A percentile compares a stretch with the other conserved stretches of the same genome.
phyloP scores from a whole-genome alignment of 2,113 vertebrate species.

The Anolis carolinensis region DNA sequence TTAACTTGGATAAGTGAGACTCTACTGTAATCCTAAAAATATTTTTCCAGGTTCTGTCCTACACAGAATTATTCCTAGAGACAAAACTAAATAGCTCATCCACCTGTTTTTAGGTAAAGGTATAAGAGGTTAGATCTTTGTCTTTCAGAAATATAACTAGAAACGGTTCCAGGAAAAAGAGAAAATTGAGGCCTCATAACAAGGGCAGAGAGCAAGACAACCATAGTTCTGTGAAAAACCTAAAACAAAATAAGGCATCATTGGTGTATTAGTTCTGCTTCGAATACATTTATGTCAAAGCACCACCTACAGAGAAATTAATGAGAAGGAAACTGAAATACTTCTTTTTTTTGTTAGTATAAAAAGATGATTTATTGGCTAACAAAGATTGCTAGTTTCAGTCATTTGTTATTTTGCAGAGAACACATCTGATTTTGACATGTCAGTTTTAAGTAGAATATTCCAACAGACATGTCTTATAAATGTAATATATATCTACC shows the following conservation, averaged over 20 bases:
- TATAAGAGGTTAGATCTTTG: neutral
- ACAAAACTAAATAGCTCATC: neutral
- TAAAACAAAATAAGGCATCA: neutral
- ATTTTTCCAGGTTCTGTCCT: neutral
- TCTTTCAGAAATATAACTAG: neutral
- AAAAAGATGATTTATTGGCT: slow-evolving; percentile 28
- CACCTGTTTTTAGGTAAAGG: neutral
- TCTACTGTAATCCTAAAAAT: too few species aligned
- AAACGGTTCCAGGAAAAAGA: neutral
- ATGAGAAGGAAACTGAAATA: slow-evolving; percentile 26
- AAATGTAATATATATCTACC: slow-evolving; percentile 17
- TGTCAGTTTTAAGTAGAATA: slow-evolving; percentile 1
- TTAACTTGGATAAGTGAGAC: too few species aligned
- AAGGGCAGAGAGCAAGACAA: neutral
- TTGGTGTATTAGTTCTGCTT: neutral
- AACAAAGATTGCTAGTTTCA: slow-evolving; percentile 25
- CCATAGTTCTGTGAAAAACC: neutral
- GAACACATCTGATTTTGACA: slow-evolving; percentile 30
- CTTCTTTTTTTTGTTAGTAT: slow-evolving; percentile 8
- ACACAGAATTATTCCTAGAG: neutral
- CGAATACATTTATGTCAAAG: slow-evolving; percentile 9
- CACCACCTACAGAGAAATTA: slow-evolving; percentile 31
- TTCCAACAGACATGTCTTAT: neutral
- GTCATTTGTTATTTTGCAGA: slow-evolving; percentile 27
- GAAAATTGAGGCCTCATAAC: neutral